Conservation (phyloP, 2,888 invertebrate genomes). For the Ectemnius cavifrons region DNA sequence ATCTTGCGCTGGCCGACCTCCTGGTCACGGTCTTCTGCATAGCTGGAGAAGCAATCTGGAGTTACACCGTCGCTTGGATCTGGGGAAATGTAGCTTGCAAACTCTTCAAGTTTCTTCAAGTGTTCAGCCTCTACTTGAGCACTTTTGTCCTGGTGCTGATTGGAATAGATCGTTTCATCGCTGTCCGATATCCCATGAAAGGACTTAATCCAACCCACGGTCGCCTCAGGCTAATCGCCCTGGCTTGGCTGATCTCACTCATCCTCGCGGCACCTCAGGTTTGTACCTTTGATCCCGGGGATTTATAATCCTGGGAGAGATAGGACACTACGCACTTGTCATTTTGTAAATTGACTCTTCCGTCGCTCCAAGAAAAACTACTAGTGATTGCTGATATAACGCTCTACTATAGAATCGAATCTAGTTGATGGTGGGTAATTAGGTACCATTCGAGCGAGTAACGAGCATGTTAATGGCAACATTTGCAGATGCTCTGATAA, state of each 20-base stretch:
- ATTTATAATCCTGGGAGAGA: too few species aligned
- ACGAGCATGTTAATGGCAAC: neutral
- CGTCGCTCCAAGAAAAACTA: too few species aligned
- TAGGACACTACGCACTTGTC: too few species aligned
- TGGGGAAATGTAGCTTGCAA: constrained; percentile 89
- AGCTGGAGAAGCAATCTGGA: constrained; percentile 90
- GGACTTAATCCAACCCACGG: constrained; percentile 82
- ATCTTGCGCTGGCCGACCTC: constrained; percentile 90
- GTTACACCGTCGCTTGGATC: constrained; percentile 88
- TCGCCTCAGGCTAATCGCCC: constrained; percentile 83
- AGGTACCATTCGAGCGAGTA: neutral
- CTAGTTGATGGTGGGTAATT: neutral
- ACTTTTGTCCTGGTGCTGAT: constrained; percentile 91
- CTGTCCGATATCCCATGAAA: constrained; percentile 89
- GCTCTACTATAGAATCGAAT: too few species aligned
- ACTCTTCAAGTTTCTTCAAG: constrained; percentile 88
- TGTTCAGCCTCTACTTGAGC: constrained; percentile 90
- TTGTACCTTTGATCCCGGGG: constrained; percentile 67
- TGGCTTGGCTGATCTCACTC: constrained; percentile 86
- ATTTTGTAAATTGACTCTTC: too few species aligned
- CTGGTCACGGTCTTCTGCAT: constrained; percentile 90
- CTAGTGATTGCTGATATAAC: too few species aligned
- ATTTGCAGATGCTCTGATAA: neutral
- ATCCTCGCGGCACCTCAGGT: constrained; percentile 91
- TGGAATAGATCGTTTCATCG: constrained; percentile 89